Evolutionary conservation across 2,797 vertebrate species (phyloP).

Genomic region (Valencia hispanica): DNA sequence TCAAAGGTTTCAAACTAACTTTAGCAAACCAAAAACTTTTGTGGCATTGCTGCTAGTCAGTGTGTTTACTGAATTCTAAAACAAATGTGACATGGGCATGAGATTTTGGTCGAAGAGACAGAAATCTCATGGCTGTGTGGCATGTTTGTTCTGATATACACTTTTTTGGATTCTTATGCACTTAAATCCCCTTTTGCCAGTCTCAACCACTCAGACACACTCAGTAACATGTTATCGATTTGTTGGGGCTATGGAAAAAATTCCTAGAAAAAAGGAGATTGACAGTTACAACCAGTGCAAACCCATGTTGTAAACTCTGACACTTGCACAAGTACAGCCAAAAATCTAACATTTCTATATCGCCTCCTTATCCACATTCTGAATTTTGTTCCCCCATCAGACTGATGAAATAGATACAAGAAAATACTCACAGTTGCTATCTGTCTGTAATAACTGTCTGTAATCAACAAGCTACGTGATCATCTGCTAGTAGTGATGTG

Average conservation of each 20-base stretch:
- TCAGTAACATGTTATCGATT: constrained; percentile 39
- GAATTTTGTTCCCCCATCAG: neutral
- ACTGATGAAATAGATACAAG: constrained; percentile 16
- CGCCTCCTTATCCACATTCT: constrained; percentile 4
- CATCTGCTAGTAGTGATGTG: too few species aligned
- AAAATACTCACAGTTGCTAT: constrained; percentile 39
- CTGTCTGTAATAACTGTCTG: constrained; percentile 61
- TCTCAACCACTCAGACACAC: constrained; percentile 24
- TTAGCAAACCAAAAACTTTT: neutral
- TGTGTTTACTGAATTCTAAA: neutral
- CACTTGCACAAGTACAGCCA: constrained; percentile 6
- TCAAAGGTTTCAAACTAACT: neutral
- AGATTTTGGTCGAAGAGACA: constrained; percentile 6
- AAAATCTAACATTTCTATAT: neutral
- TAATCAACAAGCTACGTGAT: too few species aligned
- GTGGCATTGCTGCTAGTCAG: neutral
- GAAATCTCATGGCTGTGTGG: constrained; percentile 47
- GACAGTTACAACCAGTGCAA: constrained; percentile 32
- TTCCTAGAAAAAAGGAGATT: constrained; percentile 43
- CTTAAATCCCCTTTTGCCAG: constrained; percentile 38
- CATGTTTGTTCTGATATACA: constrained; percentile 54
- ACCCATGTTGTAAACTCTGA: constrained; percentile 29
- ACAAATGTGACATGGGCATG: neutral
- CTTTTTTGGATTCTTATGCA: constrained; percentile 44
- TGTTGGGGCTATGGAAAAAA: constrained; percentile 23